phyloP scores from a whole-genome alignment of 2,113 vertebrate genomes.

The Echinops telfairi region DNA sequence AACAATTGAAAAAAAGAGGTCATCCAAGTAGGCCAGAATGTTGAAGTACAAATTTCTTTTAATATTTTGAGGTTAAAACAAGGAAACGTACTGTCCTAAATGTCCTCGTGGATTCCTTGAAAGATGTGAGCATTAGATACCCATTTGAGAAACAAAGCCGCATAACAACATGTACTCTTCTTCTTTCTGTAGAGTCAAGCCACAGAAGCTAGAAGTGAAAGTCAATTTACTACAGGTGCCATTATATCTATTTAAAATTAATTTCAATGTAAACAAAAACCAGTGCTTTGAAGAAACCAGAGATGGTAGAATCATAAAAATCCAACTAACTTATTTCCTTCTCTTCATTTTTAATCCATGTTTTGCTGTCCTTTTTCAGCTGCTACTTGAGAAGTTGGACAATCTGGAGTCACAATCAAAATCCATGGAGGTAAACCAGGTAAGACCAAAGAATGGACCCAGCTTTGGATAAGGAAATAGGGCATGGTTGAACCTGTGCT shows the following conservation, averaged over 20 bases:
- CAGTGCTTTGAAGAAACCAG: conserved; percentile 36
- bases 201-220: conserved; percentile 37
- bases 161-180: background rate
- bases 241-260: conserved; percentile 8
- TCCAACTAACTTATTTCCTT: background rate
- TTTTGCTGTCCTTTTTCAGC: background rate
- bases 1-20: background rate
- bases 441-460: background rate
- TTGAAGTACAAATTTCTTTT: too few relatives aligned
- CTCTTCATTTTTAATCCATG: background rate
- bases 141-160: conserved; percentile 49
- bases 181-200: conserved; percentile 5
- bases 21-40: background rate
- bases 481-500: too few relatives aligned
- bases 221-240: background rate
- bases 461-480: background rate
- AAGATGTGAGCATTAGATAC: background rate
- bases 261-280: conserved; percentile 16
- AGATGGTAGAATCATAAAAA: conserved; percentile 2
- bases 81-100: background rate
- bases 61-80: conserved; percentile 54
- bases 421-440: background rate
- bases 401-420: background rate
- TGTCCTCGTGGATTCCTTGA: background rate
- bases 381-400: background rate